phyloP scores from a whole-genome alignment of 2,888 invertebrate species.

The Zygaena filipendulae region DNA sequence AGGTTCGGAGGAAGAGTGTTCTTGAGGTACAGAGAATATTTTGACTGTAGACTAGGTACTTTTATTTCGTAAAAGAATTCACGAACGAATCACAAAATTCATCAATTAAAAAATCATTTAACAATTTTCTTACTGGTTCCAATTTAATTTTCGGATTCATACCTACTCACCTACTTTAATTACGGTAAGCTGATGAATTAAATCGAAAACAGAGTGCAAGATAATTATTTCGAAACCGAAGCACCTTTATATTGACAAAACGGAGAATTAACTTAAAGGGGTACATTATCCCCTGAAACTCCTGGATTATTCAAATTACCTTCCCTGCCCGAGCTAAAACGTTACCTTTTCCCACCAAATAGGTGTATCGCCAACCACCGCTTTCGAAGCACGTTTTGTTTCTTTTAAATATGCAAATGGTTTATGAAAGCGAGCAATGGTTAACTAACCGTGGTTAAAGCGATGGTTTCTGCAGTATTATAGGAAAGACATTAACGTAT shows the following conservation, averaged over 20 bases:
- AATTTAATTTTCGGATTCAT: too few species aligned
- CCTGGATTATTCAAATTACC: constrained; percentile 18
- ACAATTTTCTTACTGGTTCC: too few species aligned
- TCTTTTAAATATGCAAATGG: constrained; percentile 50
- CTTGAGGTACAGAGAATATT: too few species aligned
- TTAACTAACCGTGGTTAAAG: constrained; percentile 39
- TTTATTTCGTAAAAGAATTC: too few species aligned
- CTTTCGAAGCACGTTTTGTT: constrained; percentile 38
- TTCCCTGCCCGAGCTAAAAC: constrained; percentile 17
- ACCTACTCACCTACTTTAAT: too few species aligned
- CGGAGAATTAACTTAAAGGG: constrained; percentile 17
- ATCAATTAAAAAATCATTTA: too few species aligned
- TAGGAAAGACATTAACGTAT: constrained; percentile 48
- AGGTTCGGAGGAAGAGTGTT: too few species aligned
- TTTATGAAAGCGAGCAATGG: constrained; percentile 46
- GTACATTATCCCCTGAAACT: constrained; percentile 16
- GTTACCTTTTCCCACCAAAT: constrained; percentile 25
- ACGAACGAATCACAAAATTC: too few species aligned
- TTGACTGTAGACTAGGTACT: too few species aligned
- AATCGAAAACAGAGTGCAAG: too few species aligned
- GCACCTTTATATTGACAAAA: constrained; percentile 10
- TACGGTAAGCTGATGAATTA: too few species aligned
- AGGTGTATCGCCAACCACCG: constrained; percentile 23
- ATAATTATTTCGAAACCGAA: too few species aligned
- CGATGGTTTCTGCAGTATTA: constrained; percentile 31